A percentile compares a stretch with the other conserved stretches of the same genome.
These are phyloP conservation scores for Datnioides undecimradiatus DNA, from an alignment of 2,113 vertebrate genomes.

Conservation along the genomic window DNA sequence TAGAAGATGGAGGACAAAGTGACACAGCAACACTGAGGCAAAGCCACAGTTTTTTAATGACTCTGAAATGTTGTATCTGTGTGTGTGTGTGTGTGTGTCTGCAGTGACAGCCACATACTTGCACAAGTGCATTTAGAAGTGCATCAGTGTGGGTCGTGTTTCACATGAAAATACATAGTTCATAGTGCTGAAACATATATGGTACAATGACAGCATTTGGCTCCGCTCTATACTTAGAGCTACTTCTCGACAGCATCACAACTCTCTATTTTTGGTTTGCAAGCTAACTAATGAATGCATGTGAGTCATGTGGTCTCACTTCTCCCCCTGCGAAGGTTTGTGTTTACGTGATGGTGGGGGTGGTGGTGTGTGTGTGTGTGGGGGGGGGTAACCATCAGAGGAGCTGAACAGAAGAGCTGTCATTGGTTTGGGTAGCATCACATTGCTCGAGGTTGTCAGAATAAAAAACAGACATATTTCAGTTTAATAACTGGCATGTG, in stretches of 20 bases:
- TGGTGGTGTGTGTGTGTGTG: too few species aligned
- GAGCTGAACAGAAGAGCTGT: constrained; percentile 9
- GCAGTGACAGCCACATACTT: too few species aligned
- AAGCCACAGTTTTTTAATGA: neutral
- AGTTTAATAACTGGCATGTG: neutral
- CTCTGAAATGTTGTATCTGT: neutral
- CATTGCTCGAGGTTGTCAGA: constrained; percentile 1
- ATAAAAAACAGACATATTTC: constrained; percentile 11
- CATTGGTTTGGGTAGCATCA: constrained; percentile 3
- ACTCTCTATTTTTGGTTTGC: constrained; percentile 56
- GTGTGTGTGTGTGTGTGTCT: neutral
- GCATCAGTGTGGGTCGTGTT: neutral
- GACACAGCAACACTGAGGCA: neutral
- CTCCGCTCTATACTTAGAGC: constrained; percentile 44
- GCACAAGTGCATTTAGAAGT: neutral
- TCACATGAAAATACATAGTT: neutral
- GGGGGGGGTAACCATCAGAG: constrained; percentile 4
- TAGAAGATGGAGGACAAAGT: neutral
- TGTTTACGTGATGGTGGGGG: constrained; percentile 41
- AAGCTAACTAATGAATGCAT: constrained; percentile 43
- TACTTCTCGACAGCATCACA: constrained; percentile 43
- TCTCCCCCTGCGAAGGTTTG: constrained; percentile 40
- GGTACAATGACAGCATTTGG: neutral
- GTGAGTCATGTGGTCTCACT: constrained; percentile 51
- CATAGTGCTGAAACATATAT: neutral